Percentiles rank a stretch among this genome's conserved stretches.
phyloP scores from a whole-genome alignment of 2,797 vertebrate genomes.

The Melanotaenia boesemani region DNA sequence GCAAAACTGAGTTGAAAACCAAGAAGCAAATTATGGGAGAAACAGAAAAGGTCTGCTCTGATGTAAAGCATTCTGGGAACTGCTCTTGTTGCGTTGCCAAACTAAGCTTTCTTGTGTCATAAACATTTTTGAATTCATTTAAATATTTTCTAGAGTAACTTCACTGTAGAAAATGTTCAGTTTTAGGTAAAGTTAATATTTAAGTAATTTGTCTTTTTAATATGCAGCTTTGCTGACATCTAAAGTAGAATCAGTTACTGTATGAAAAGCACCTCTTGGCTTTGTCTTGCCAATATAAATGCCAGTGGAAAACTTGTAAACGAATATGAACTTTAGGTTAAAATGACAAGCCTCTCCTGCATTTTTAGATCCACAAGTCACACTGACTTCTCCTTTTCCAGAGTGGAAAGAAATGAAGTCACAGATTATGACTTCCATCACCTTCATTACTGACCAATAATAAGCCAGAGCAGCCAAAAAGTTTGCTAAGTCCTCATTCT shows the following conservation, averaged over 20 bases:
- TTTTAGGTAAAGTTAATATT: not conserved
- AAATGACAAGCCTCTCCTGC: slow-evolving; percentile 65
- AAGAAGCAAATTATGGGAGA: slow-evolving; percentile 14
- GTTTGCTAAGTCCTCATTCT: slow-evolving; percentile 51
- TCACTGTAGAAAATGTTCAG: not conserved
- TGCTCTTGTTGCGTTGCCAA: slow-evolving; percentile 42
- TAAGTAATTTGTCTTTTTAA: not conserved
- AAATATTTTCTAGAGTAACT: slow-evolving; percentile 32
- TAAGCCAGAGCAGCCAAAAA: slow-evolving; percentile 51
- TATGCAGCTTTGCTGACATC: slow-evolving; percentile 28
- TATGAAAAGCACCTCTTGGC: slow-evolving; percentile 31
- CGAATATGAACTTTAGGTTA: slow-evolving; percentile 56
- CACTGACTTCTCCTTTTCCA: slow-evolving; percentile 79
- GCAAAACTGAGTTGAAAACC: slow-evolving; percentile 32
- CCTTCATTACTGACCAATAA: slow-evolving; percentile 50
- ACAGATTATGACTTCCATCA: slow-evolving; percentile 53
- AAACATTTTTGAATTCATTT: slow-evolving; percentile 45
- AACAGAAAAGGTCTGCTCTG: slow-evolving; percentile 5
- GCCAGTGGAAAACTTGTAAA: slow-evolving; percentile 78
- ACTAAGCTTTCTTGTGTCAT: slow-evolving; percentile 28
- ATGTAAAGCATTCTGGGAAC: slow-evolving; percentile 36
- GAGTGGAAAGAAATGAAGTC: slow-evolving; percentile 82
- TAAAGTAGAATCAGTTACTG: slow-evolving; percentile 32
- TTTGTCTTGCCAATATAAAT: slow-evolving; percentile 52
- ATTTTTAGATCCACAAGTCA: slow-evolving; percentile 65